A percentile compares a stretch with the other conserved stretches of the same genome.
Conservation (phyloP, 2,113 vertebrate species). For the Prietella phreatophila region DNA sequence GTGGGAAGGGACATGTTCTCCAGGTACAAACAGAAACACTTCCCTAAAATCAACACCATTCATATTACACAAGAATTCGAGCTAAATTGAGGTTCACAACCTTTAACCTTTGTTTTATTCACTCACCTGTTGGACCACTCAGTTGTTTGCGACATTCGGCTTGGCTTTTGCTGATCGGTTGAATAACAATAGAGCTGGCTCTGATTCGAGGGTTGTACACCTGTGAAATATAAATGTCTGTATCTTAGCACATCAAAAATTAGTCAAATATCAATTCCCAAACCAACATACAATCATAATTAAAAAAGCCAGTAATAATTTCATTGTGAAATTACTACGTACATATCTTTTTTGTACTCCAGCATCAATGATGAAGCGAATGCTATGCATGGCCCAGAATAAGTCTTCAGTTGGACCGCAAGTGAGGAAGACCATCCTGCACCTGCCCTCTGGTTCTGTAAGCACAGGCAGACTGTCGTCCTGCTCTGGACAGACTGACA, state of each 20-base stretch:
- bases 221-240: slow-evolving; percentile 60
- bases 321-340: slow-evolving; percentile 42
- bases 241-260: background rate
- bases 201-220: slow-evolving; percentile 89
- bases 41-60: slow-evolving; percentile 69
- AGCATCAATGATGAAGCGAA: slow-evolving; percentile 82
- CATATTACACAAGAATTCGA: background rate
- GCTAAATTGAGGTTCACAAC: background rate
- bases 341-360: slow-evolving; percentile 84
- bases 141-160: slow-evolving; percentile 81
- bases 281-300: background rate
- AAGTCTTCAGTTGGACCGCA: slow-evolving; percentile 73
- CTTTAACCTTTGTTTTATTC: no score
- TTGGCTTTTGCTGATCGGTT: slow-evolving; percentile 82
- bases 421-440: slow-evolving; percentile 79
- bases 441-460: slow-evolving; percentile 58
- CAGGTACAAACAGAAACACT: slow-evolving; percentile 86
- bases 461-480: slow-evolving; percentile 49
- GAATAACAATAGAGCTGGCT: slow-evolving; percentile 76
- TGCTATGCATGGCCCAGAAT: slow-evolving; percentile 67
- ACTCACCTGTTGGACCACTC: slow-evolving; percentile 72
- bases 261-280: background rate
- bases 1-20: slow-evolving; percentile 68
- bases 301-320: background rate
- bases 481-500: slow-evolving; percentile 71